A percentile compares a stretch with the other conserved stretches of the same genome.
These are phyloP conservation scores for Cherax destructor DNA, from an alignment of 1,140 invertebrate genomes.

Conservation along the genomic window DNA sequence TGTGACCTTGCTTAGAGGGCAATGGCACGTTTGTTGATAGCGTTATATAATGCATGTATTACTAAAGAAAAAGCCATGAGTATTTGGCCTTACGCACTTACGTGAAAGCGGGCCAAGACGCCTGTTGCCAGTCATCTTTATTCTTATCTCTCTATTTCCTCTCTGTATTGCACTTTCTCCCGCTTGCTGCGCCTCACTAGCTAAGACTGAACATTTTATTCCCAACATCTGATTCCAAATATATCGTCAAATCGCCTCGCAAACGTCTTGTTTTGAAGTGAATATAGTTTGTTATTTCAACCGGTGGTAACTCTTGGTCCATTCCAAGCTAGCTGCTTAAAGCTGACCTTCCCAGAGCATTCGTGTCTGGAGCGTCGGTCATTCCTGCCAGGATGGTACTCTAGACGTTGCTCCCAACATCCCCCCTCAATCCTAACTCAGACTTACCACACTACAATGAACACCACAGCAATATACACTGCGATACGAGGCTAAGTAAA, in stretches of 20 bases:
- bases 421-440: neutral
- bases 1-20: neutral
- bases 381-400: slow-evolving; percentile 39
- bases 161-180: neutral
- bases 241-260: neutral
- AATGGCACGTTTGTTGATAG: slow-evolving; percentile 15
- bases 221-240: neutral
- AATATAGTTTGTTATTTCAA: slow-evolving; percentile 51
- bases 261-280: neutral
- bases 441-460: neutral
- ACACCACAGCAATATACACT: neutral
- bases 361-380: slow-evolving; percentile 58
- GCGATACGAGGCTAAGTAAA: neutral
- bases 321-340: slow-evolving; percentile 62
- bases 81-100: slow-evolving; percentile 66
- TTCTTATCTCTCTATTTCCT: neutral
- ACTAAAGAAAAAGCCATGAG: slow-evolving; percentile 62
- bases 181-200: neutral
- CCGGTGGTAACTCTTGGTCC: slow-evolving; percentile 45
- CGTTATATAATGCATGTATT: slow-evolving; percentile 64
- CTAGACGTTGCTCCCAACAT: slow-evolving; percentile 33
- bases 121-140: slow-evolving; percentile 35
- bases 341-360: slow-evolving; percentile 53
- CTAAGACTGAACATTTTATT: neutral
- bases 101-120: slow-evolving; percentile 59